Percentiles rank a stretch among this genome's conserved stretches.
These are phyloP conservation scores for Palloptera scutellata DNA, from an alignment of 2,888 invertebrate genomes.

Conservation along the genomic window DNA sequence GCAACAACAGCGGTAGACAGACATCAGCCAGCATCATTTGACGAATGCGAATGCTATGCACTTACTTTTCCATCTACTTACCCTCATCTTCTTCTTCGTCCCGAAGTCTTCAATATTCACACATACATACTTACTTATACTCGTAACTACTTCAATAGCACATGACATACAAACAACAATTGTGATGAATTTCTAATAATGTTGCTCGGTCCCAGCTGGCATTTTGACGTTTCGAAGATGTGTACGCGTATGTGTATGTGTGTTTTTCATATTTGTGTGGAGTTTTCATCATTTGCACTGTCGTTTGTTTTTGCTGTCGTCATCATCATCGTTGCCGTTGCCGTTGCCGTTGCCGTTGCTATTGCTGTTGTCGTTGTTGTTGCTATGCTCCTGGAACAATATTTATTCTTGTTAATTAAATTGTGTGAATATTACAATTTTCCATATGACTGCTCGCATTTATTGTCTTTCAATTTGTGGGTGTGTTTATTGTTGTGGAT, in stretches of 20 bases:
- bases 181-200: neutral
- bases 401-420: slow-evolving; percentile 64
- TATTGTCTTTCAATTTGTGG: slow-evolving; percentile 49
- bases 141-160: too few relatives aligned
- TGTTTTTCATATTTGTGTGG: neutral
- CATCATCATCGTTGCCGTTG: neutral
- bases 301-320: slow-evolving; percentile 23
- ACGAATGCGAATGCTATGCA: too few relatives aligned
- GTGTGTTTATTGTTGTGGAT: neutral
- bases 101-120: too few relatives aligned
- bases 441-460: slow-evolving; percentile 59
- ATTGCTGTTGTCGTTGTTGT: slow-evolving; percentile 1
- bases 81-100: too few relatives aligned
- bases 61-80: too few relatives aligned
- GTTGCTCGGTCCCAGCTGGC: neutral
- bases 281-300: slow-evolving; percentile 26
- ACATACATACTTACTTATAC: too few relatives aligned
- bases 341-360: neutral
- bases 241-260: neutral
- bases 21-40: too few relatives aligned
- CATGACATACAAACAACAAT: too few relatives aligned
- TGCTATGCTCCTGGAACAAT: slow-evolving; percentile 54
- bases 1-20: neutral
- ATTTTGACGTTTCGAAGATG: neutral
- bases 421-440: slow-evolving; percentile 64